Base-by-base conservation (phyloP, 2,888 invertebrate species). In the Cephonodes hylas region DNA sequence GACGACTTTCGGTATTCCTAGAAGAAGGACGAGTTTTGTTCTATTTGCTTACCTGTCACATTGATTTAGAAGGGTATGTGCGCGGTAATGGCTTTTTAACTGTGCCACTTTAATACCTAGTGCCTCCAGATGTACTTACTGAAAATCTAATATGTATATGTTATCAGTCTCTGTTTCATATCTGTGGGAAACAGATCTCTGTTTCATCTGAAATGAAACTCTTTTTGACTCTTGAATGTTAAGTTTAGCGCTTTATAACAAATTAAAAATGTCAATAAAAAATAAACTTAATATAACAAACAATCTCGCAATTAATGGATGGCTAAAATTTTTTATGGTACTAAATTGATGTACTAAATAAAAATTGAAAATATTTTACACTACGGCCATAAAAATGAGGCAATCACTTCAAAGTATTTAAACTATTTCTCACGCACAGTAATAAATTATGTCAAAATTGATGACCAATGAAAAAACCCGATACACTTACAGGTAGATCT, bases 1-100 rank as follows among this genome's bases (percentile, higher is more conserved):
- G 77, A 88, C 87, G 89, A 89, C 90, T 87, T 84, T 84, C 71
- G 83, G 83, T 80, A 84, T 92, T 91, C 92, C 87, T 89, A 86
- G 92, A 91, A 92, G 86, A 88, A 77, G 80, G 80, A 77, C 77
- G 75, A 81, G 86, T 89, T 91, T 91, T 91, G 89, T 91, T 89
- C 91, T 92, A 90, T 92, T 92, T 91, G 87, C 91, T 88, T 88
- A 91, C 90, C 89, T 91, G 92, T 91, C 91, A 88, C 81, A 77
- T 81, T 91, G 91, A 92, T 91, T 91, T 91, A 91, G 86, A 86
- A 53, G 77, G 79, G 78, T 77, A 72, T 71, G 68, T 76, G 74
- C 69, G 68, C 48, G 68, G 75, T 75, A 76, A 77, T 78, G 71
- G 75, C 69, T 74, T 74, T 77, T 73, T 70, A 70, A 48, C 65